Evolutionary conservation across 2,113 vertebrate genomes (phyloP).

Genomic region (Mixornis gularis): DNA sequence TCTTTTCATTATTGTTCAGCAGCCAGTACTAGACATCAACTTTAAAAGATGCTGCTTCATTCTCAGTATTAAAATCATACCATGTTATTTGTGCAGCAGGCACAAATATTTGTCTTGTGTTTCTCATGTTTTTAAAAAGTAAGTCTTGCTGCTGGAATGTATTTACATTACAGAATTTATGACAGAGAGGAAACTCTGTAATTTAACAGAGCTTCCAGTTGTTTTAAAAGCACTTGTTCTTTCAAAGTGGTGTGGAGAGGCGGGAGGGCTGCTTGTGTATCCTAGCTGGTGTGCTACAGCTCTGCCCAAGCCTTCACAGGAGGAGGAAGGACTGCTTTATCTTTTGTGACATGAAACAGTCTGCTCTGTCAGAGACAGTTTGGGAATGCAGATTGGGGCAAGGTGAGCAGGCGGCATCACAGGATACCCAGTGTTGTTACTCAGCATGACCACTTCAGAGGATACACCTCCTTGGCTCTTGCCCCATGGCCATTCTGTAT

Average conservation of each 20-base stretch:
- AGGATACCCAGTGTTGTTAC: rapidly evolving
- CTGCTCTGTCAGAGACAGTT: neutral
- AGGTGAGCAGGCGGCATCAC: neutral
- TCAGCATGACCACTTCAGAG: neutral
- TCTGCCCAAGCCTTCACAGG: neutral
- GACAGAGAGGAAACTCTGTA: neutral
- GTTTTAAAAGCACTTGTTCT: neutral
- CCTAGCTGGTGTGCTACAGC: neutral
- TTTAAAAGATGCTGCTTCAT: neutral
- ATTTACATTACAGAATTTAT: conserved; percentile 8
- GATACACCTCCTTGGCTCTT: neutral
- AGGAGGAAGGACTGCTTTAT: neutral
- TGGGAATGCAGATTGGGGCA: neutral
- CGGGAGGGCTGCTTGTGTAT: neutral
- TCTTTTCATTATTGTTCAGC: neutral
- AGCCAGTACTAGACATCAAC: neutral
- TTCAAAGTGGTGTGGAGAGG: neutral
- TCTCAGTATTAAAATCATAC: neutral
- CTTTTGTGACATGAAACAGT: neutral
- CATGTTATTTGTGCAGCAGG: neutral
- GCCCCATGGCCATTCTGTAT: neutral
- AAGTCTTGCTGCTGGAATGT: neutral
- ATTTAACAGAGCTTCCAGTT: neutral
- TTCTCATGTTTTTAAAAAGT: neutral
- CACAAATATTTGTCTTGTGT: conserved; percentile 1